A percentile compares a stretch with the other conserved stretches of the same genome.
phyloP scores from a whole-genome alignment of 2,113 vertebrate species.

The Poecilia latipinna region DNA sequence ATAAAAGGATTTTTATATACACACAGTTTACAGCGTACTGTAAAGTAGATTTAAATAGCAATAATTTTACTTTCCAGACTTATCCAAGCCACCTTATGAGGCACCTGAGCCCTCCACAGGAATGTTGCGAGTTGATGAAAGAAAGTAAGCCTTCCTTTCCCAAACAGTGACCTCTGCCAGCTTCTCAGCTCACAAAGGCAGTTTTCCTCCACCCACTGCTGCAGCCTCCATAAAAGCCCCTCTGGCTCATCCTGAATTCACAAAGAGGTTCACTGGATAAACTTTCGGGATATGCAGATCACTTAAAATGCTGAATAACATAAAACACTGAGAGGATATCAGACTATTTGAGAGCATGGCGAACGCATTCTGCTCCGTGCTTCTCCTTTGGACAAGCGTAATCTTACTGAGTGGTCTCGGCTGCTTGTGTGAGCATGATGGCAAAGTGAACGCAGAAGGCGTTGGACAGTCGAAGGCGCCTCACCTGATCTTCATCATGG shows the following conservation, averaged over 20 bases:
- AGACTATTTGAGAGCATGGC: constrained; percentile 28
- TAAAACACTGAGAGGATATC: constrained; percentile 10
- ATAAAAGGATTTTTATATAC: too few species aligned
- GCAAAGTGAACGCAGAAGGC: neutral
- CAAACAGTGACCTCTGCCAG: constrained; percentile 19
- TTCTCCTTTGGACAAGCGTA: constrained; percentile 28
- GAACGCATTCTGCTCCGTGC: neutral
- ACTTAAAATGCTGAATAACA: neutral
- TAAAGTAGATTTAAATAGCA: neutral
- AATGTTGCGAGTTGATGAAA: constrained; percentile 73
- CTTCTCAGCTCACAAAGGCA: constrained; percentile 22
- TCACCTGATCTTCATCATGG: constrained; percentile 91
- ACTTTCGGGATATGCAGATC: constrained; percentile 10
- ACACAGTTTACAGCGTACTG: too few species aligned
- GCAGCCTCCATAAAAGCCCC: constrained; percentile 23
- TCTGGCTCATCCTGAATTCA: constrained; percentile 19
- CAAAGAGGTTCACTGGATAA: constrained; percentile 27
- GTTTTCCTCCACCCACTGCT: constrained; percentile 36
- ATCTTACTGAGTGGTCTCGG: constrained; percentile 36
- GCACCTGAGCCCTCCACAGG: constrained; percentile 49
- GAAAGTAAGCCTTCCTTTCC: constrained; percentile 9
- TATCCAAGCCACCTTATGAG: constrained; percentile 23
- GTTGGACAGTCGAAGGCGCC: constrained; percentile 59
- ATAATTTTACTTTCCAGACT: neutral
- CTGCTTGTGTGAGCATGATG: constrained; percentile 40